Evolutionary conservation across 2,797 vertebrate species (phyloP).

Genomic region (Helostoma temminkii): DNA sequence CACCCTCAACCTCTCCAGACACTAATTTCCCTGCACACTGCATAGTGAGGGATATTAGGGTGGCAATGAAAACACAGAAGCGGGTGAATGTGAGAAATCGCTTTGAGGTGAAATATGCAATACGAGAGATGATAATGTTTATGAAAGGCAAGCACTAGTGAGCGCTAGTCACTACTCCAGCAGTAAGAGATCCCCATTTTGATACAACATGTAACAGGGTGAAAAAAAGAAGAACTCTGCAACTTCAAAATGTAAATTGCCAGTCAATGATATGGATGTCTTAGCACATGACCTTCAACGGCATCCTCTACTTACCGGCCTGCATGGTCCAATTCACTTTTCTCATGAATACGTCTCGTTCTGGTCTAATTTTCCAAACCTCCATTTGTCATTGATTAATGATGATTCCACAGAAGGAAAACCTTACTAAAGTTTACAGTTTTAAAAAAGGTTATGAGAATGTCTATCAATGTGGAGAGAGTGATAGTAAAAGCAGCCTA

Average conservation of each 20-base stretch:
- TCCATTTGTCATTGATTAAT: constrained; percentile 70
- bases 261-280: constrained; percentile 69
- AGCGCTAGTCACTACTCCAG: background rate
- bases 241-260: constrained; percentile 66
- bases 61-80: constrained; percentile 48
- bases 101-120: constrained; percentile 59
- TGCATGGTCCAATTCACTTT: constrained; percentile 35
- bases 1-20: constrained; percentile 67
- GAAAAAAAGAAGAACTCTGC: constrained; percentile 48
- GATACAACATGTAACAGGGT: constrained; percentile 31
- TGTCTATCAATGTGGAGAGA: constrained; percentile 38
- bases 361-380: constrained; percentile 53
- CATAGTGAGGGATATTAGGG: constrained; percentile 39
- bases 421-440: constrained; percentile 31
- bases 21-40: constrained; percentile 47
- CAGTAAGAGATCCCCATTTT: constrained; percentile 15
- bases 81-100: constrained; percentile 42
- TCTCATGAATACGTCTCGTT: constrained; percentile 42
- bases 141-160: constrained; percentile 22
- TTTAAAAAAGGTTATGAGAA: constrained; percentile 30
- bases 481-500: constrained; percentile 20
- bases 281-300: constrained; percentile 65
- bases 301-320: constrained; percentile 20
- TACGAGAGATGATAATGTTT: constrained; percentile 19
- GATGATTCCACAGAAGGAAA: constrained; percentile 44